phyloP scores from a whole-genome alignment of 2,113 vertebrate species.

The Melanerpes aurifrons region DNA sequence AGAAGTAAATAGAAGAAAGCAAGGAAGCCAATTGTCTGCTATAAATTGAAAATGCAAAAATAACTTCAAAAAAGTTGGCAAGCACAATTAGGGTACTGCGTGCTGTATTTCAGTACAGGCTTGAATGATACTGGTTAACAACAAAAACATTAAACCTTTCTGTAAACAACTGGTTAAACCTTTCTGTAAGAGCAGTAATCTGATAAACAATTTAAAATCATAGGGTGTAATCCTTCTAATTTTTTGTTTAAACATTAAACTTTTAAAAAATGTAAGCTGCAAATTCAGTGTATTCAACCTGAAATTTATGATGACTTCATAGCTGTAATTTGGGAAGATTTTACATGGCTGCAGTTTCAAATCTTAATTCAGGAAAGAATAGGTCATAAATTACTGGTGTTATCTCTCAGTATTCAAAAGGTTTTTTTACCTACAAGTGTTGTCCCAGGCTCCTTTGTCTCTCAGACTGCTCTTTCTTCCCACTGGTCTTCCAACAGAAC shows the following conservation, averaged over 20 bases:
- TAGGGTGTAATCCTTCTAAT: background rate
- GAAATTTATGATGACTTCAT: background rate
- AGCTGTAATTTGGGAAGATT: background rate
- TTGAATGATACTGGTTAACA: background rate
- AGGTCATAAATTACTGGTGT: background rate
- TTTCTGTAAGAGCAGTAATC: background rate
- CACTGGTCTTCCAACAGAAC: background rate
- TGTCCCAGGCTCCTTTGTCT: background rate
- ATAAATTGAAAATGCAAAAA: background rate
- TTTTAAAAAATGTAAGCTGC: background rate
- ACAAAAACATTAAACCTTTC: background rate
- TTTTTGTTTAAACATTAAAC: background rate
- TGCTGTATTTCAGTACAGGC: background rate
- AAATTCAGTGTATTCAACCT: background rate
- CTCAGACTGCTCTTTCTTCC: background rate
- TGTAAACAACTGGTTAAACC: background rate
- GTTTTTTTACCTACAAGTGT: background rate
- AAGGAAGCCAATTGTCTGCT: background rate
- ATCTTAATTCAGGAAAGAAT: background rate
- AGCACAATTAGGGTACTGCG: background rate
- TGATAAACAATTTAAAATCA: background rate
- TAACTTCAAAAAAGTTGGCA: background rate
- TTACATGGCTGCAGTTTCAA: background rate
- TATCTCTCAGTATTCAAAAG: background rate
- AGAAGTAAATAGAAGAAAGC: background rate